These are phyloP conservation scores for Cerastis leucographa DNA, from an alignment of 2,888 invertebrate genomes.

Conservation along the genomic window DNA sequence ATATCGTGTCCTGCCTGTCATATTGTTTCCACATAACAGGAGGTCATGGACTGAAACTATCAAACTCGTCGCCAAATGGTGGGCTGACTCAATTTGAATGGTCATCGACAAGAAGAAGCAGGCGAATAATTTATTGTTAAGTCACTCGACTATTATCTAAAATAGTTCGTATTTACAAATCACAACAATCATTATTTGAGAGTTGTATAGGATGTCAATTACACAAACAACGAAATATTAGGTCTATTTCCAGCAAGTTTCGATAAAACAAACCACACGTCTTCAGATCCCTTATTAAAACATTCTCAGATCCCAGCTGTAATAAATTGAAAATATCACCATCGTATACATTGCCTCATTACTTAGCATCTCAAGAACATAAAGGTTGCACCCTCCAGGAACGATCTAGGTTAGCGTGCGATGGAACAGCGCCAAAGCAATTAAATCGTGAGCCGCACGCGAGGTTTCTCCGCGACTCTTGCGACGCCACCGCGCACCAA, in stretches of 20 bases:
- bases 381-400: conserved; percentile 65
- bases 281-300: not conserved
- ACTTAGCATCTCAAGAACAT: conserved; percentile 42
- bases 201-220: not conserved
- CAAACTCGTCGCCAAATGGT: no score
- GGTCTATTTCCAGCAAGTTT: not conserved
- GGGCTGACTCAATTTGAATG: no score
- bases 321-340: conserved; percentile 8
- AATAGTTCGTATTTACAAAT: not conserved
- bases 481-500: conserved; percentile 69
- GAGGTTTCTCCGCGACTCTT: conserved; percentile 72
- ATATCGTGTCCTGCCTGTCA: no score
- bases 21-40: no score
- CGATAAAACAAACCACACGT: not conserved
- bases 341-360: conserved; percentile 33
- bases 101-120: no score
- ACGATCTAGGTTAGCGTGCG: conserved; percentile 64
- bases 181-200: not conserved
- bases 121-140: not conserved
- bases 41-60: no score
- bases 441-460: conserved; percentile 84
- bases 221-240: not conserved
- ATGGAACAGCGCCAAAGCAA: conserved; percentile 88
- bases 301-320: not conserved
- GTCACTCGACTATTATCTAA: not conserved